A percentile compares a stretch with the other conserved stretches of the same genome.
These are phyloP conservation scores for Laothoe populi DNA, from an alignment of 2,888 invertebrate species.

Conservation along the genomic window DNA sequence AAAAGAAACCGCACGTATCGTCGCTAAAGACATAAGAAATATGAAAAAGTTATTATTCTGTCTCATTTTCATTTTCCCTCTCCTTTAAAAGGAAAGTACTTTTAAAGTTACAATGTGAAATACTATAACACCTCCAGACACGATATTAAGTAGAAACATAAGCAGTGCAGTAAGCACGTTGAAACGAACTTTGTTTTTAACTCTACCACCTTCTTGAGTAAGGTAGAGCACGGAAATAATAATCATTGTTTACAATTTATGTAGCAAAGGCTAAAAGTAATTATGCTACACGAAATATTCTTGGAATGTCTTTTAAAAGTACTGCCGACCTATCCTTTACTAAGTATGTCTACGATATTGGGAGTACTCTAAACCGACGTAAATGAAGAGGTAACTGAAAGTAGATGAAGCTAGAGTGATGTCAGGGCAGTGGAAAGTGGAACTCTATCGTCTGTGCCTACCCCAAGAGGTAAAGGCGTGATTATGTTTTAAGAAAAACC, in stretches of 20 bases:
- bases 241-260: background rate
- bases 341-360: too few species aligned
- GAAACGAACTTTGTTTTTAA: conserved; percentile 23
- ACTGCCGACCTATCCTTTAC: too few species aligned
- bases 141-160: conserved; percentile 24
- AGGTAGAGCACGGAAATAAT: background rate
- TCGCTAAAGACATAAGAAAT: conserved; percentile 26
- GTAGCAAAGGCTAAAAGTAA: background rate
- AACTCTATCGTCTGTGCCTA: too few species aligned
- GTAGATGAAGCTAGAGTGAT: too few species aligned
- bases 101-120: conserved; percentile 25
- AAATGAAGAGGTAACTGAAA: too few species aligned
- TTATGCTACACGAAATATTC: too few species aligned
- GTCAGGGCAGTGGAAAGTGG: too few species aligned
- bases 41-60: conserved; percentile 26
- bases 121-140: conserved; percentile 22
- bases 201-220: background rate
- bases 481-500: too few species aligned
- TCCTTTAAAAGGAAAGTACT: conserved; percentile 26
- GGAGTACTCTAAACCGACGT: too few species aligned
- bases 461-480: too few species aligned
- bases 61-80: conserved; percentile 24
- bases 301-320: too few species aligned
- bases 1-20: conserved; percentile 23
- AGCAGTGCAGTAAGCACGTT: conserved; percentile 24